Evolutionary conservation across 2,113 vertebrate species (phyloP), one percentile per base, ranked within the genome.

Genomic region (Pelvicachromis taeniatus): DNA sequence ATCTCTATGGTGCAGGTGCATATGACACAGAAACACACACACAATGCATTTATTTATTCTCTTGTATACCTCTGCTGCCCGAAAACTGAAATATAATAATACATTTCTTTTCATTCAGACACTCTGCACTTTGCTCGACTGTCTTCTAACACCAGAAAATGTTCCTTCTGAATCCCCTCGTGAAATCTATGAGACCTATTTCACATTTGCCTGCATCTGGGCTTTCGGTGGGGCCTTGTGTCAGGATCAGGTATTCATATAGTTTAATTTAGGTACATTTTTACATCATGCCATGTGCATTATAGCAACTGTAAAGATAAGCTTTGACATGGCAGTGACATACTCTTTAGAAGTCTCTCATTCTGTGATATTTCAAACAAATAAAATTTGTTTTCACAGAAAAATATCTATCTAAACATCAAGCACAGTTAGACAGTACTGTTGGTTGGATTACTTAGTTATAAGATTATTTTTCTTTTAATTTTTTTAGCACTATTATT

Each of bases 171-270:
- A 97, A 83, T 97, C 96, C 56, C 94, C 95, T 56, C 93, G 95
- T 78, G 93, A 97, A 78, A 93, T 97, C 79, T 96, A 94, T 65
- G 95, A 97, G 91, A 96, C 95, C 38, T 96, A 93, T 91, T 97
- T 98, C 95, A 96, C 94, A 82, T 97, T 97, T 94, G 94, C 95
- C 73, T 96, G 95, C 82, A 94, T 97, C 82, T 97, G 95, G 94
- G 93, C 95, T 85, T 97, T 97, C 78, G 96, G 96, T 56, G 96
- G 96, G 5, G 95, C 96, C 31, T 88, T 97, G 26, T 95, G 95
- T 87, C 95, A 95, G 81, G 96, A 97, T 90, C 97, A 97, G 91
- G 91, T 94, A 90, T 85, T 26, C 2, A 6, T 53, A 31, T 82
- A 7, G 11, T 89, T 78, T 52, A 13, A 87, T 58, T 86, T 6